Percentiles rank a stretch among this genome's conserved stretches.
Conservation (phyloP, 2,888 invertebrate species). For the Rhodophaea formosa region DNA sequence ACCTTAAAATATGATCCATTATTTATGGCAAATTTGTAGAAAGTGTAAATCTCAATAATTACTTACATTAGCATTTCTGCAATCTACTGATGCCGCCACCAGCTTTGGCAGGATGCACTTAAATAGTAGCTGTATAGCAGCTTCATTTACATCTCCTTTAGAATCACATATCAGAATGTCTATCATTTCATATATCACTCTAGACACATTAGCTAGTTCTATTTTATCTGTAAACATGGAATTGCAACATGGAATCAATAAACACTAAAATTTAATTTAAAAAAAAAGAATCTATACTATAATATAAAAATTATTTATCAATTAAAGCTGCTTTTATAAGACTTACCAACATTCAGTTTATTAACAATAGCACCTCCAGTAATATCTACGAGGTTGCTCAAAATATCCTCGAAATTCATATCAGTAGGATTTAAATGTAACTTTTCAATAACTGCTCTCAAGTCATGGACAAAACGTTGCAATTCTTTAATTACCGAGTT, state of each 20-base stretch:
- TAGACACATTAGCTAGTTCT: constrained; percentile 51
- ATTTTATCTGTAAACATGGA: constrained; percentile 56
- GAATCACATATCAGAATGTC: constrained; percentile 51
- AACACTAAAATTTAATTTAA: too few relatives aligned
- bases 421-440: constrained; percentile 55
- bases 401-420: constrained; percentile 72
- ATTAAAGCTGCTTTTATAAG: too few relatives aligned
- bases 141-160: constrained; percentile 44
- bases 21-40: neutral
- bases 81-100: constrained; percentile 55
- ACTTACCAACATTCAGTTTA: constrained; percentile 66
- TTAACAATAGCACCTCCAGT: constrained; percentile 64
- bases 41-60: neutral
- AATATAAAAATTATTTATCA: too few relatives aligned
- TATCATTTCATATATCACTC: constrained; percentile 62
- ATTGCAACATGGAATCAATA: too few relatives aligned
- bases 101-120: constrained; percentile 69
- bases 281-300: too few relatives aligned
- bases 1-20: too few relatives aligned
- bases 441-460: constrained; percentile 47
- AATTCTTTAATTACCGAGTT: constrained; percentile 56
- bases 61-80: constrained; percentile 60
- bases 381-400: constrained; percentile 66
- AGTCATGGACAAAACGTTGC: constrained; percentile 50
- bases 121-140: constrained; percentile 55